Base-by-base conservation (phyloP, 2,797 vertebrate genomes). In the Premnoplex brunnescens region DNA sequence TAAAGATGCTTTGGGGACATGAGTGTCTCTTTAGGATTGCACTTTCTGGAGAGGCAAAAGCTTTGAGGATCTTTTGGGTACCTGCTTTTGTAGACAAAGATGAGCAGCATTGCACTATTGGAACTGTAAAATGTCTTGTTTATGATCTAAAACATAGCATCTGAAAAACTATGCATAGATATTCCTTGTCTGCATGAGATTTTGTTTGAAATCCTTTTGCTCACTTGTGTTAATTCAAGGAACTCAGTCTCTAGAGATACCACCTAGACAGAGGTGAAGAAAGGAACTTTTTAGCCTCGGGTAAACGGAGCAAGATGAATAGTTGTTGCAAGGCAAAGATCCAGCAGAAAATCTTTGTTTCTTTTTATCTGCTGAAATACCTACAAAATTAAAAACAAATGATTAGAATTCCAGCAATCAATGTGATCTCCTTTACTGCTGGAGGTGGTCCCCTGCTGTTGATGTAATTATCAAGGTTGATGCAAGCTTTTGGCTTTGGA, bases 311-410 rank as follows among this genome's bases (percentile, higher is more conserved):
- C 1, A n/a, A 95, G 83, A 94, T 52, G 2, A 95, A 84, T 67
- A 94, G 83, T 30, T 89, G 48, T 93, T 91, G 55, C 48, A 93
- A 85, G 94, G 90, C 80, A 91, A 88, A 76, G 80, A 95, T 93
- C 85, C 90, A 95, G 71, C 43, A 90, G 71, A 82, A 44, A 81
- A 96, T 82, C 88, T 95, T 94, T 97, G 90, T 95, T 93, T 95
- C 71, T 88, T 95, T 91, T 96, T 96, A 95, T 95, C 94, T 95
- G 36, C 44, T 79, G 79, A 85, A 93, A 95, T 90, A 76, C 83
- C 80, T 76, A 94, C 77, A 95, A 87, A 96, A 89, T 91, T 84
- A 93, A 96, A 95, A 94, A 66, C 91, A 95, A 96, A 95, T 95
- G 0, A 87, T 93, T 94, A 85, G 90, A 95, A 95, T 94, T 96